Evolutionary conservation across 2,888 invertebrate species (phyloP), one percentile per base, ranked within the genome.

Genomic region (Amaurobius ferox): DNA sequence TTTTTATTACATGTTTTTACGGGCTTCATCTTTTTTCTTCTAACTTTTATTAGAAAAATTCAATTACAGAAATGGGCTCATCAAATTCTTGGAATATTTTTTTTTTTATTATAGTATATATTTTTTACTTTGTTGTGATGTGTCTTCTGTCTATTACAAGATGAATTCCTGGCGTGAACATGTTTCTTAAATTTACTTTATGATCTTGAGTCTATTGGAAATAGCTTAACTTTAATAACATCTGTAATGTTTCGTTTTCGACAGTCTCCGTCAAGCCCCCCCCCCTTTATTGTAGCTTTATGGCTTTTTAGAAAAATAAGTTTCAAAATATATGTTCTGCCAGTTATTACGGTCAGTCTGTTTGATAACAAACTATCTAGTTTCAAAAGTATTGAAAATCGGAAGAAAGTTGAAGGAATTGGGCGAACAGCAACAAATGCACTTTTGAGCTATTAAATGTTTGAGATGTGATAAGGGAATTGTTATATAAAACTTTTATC

Each of bases 1-100:
- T 85, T 85, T 85, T 85, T 85, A 85, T 85, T 85, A 85, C 77
- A 85, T 77, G 77, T 85, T 85, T 85, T 85, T 72, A 66, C 72
- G 66, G 48, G 55, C 67, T 55, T 30, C 11, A 40, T 76, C 55
- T 83, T 40, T 61, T 66, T 67, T 13, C 9, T 40, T 35, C 30
- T 68, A 39, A 32, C 66, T 80, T 76, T 74, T 81, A 76, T 76
- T 76, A 35, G 68, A 85, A 71, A 85, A 76, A 85, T 85, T 85
- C 83, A 85, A 85, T 85, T 85, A 85, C 67, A 85, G 71, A 85
- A 85, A 85, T 85, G 83, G 83, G 72, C 40, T 78, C 77, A 85
- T 85, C 83, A 85, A 77, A 77, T 77, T 85, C 77, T 73, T 85
- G 64, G 44, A 85, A 85, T 85, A 55, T 72, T 71, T 81, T 68